phyloP scores from a whole-genome alignment of 2,797 vertebrate genomes.

The Syndactyla subalaris region DNA sequence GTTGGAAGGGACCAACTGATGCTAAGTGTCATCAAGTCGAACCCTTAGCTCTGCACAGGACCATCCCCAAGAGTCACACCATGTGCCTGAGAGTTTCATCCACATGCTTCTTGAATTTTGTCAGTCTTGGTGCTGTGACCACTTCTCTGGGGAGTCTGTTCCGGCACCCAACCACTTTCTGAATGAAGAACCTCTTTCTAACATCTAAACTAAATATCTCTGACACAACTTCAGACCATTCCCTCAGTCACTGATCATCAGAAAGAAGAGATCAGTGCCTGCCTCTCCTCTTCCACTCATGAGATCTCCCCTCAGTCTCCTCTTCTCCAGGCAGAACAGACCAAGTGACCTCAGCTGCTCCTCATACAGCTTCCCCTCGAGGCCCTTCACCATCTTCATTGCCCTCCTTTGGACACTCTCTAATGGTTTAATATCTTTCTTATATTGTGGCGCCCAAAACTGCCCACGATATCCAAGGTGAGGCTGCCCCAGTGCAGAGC shows the following conservation, averaged over 20 bases:
- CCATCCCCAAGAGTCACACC: not conserved
- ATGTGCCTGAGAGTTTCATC: not conserved
- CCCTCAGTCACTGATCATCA: not conserved
- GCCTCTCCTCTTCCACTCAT: not conserved
- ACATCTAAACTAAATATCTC: not conserved
- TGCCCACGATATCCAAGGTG: not conserved
- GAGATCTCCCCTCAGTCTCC: not conserved
- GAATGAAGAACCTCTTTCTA: not conserved
- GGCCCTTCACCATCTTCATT: not conserved
- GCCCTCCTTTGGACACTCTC: no score
- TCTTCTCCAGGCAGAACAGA: not conserved
- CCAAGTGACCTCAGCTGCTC: not conserved
- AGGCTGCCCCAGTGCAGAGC: not conserved
- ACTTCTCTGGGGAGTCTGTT: not conserved
- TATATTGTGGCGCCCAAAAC: not conserved
- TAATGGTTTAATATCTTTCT: not conserved
- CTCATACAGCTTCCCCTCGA: not conserved
- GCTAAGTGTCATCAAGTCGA: not conserved
- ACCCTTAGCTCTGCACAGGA: not conserved
- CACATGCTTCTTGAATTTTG: not conserved
- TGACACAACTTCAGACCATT: not conserved
- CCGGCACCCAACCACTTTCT: not conserved
- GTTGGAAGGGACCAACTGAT: not conserved
- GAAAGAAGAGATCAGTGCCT: not conserved
- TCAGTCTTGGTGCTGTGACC: not conserved